Evolutionary conservation across 2,113 vertebrate genomes (phyloP).

Genomic region (Procavia capensis): DNA sequence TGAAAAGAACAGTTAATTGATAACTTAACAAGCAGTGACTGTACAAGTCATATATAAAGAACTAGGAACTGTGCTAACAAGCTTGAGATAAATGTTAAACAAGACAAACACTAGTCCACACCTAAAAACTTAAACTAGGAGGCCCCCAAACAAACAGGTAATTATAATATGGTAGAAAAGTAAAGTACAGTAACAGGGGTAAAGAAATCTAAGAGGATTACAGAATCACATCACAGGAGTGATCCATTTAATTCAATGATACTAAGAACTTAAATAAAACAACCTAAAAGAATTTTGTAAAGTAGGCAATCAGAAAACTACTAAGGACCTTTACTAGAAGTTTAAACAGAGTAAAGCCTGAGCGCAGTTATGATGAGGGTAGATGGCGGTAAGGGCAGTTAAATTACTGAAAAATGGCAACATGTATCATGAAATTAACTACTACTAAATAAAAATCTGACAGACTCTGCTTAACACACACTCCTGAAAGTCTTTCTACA

Average conservation of each 20-base stretch:
- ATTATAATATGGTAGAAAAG: background rate
- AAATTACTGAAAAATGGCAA: slow-evolving; percentile 41
- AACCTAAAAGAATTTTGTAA: slow-evolving; percentile 17
- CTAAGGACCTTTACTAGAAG: background rate
- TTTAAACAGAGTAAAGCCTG: slow-evolving; percentile 5
- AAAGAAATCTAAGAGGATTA: background rate
- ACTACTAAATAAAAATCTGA: slow-evolving; percentile 35
- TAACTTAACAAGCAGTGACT: slow-evolving; percentile 26
- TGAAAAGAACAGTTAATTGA: background rate
- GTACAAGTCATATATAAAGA: background rate
- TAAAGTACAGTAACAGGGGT: background rate
- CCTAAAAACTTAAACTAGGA: slow-evolving; percentile 22
- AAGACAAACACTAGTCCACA: slow-evolving; percentile 3
- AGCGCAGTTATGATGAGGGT: background rate
- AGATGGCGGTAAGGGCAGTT: background rate
- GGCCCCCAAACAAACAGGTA: background rate
- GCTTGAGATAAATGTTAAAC: background rate
- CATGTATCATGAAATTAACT: slow-evolving; percentile 2
- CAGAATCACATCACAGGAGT: background rate
- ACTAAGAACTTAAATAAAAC: slow-evolving; percentile 16
- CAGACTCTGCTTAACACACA: background rate
- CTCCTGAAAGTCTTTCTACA: background rate
- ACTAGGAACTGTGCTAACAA: background rate
- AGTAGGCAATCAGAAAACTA: background rate
- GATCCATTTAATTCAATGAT: background rate